phyloP scores from a whole-genome alignment of 2,797 vertebrate species.

The Myripristis jacobus region DNA sequence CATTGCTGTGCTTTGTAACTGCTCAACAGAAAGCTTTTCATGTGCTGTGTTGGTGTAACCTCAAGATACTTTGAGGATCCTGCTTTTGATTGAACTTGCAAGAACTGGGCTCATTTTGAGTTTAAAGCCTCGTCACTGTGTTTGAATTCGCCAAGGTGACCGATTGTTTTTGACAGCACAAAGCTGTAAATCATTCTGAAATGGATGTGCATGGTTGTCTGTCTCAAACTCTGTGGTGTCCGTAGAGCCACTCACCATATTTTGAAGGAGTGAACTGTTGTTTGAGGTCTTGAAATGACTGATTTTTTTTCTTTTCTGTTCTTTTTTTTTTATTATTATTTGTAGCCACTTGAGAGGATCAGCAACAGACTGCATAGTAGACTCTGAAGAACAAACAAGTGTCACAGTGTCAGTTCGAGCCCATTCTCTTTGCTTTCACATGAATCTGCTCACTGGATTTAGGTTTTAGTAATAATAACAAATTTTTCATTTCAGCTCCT shows the following conservation, averaged over 20 bases:
- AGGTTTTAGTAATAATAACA: not conserved
- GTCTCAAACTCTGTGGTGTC: not conserved
- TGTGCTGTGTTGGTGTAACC: not conserved
- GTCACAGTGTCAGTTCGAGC: too few species aligned
- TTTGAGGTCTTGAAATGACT: too few species aligned
- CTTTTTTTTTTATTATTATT: too few species aligned
- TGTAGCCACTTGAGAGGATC: too few species aligned
- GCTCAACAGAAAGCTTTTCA: too few species aligned
- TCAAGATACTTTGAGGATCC: not conserved
- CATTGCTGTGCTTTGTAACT: too few species aligned
- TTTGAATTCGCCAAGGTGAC: not conserved
- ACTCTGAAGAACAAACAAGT: too few species aligned
- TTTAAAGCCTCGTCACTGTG: not conserved
- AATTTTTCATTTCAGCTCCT: not conserved
- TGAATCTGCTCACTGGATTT: constrained; percentile 2
- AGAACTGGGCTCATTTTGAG: not conserved
- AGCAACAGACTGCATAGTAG: too few species aligned
- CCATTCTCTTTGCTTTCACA: not conserved
- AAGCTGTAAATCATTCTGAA: constrained; percentile 10
- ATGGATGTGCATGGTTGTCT: not conserved
- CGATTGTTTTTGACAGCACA: not conserved
- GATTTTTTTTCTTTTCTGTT: too few species aligned
- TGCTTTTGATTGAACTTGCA: not conserved
- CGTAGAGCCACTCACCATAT: too few species aligned
- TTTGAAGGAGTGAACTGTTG: too few species aligned